phyloP scores from a whole-genome alignment of 2,797 vertebrate genomes.

The Spheniscus humboldti region DNA sequence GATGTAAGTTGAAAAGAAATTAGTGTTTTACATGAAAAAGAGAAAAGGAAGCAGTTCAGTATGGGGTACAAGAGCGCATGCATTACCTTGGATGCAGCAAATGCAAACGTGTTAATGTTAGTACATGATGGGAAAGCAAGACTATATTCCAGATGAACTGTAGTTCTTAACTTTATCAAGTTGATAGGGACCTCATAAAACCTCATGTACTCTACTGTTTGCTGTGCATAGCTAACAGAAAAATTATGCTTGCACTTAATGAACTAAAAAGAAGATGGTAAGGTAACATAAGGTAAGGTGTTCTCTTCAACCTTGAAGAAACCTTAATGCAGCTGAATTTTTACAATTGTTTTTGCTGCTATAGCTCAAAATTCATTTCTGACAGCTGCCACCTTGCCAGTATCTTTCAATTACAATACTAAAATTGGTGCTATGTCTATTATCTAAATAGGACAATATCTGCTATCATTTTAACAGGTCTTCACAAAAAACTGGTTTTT shows the following conservation, averaged over 20 bases:
- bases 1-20: background rate
- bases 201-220: background rate
- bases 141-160: background rate
- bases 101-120: background rate
- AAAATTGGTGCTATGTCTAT: background rate
- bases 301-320: background rate
- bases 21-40: background rate
- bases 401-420: background rate
- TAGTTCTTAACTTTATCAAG: background rate
- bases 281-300: background rate
- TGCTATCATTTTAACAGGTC: background rate
- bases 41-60: background rate
- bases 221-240: background rate
- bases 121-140: background rate
- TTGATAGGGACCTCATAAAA: background rate
- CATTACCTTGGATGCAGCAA: background rate
- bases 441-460: background rate
- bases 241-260: background rate
- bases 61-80: background rate
- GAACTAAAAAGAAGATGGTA: background rate
- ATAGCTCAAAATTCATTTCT: background rate
- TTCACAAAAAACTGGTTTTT: background rate
- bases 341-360: background rate
- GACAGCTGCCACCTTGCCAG: background rate
- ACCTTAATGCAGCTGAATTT: background rate